Base-by-base conservation (phyloP, 2,113 vertebrate species). In the Zosterops lateralis region DNA sequence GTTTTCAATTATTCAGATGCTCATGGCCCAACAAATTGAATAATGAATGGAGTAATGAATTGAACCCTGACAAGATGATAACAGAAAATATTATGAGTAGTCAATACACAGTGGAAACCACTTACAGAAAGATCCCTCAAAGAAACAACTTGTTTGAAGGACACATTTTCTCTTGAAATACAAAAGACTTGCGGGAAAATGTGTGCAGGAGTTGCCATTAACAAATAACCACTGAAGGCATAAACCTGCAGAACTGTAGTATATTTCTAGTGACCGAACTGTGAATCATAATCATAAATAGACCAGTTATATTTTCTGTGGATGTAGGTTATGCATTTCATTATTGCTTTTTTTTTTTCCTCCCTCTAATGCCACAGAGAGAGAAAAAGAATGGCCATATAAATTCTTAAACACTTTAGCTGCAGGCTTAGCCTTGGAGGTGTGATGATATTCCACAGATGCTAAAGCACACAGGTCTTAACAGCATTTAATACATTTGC, bases 1-100 rank as follows among this genome's bases (percentile, higher is more conserved):
- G 93, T 93, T 98, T 98, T 98, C 97, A 98, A 97, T 98, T 98
- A 97, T 97, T 97, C 98, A 97, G 96, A 96, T 97, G 97, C 92
- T 97, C 96, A 97, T 97, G 97, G 95, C 92, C 96, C 97, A 98
- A 98, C 98, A 98, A 98, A 98, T 96, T 98, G 97, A 98, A 98
- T 97, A 97, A 98, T 97, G 97, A 98, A 97, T 97, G 84, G 96
- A 95, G 96, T 97, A 97, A 98, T 98, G 97, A 98, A 98, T 97
- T 97, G 97, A 97, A 96, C 96, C 93, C 94, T 97, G 95, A 97
- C 95, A 97, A 96, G 95, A 97, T 67, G 91, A 93, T 96, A 97
- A 96, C 95, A 96, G 93, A 96, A 97, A 96, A 97, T 88, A 88
- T 81, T 95, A 92, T 36, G 75, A 70, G 86, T 92, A 89, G 81